Percentiles rank a stretch among this genome's conserved stretches.
These are phyloP conservation scores for Pseudolaguvia tuberculata DNA, from an alignment of 2,113 vertebrate species.

Conservation along the genomic window DNA sequence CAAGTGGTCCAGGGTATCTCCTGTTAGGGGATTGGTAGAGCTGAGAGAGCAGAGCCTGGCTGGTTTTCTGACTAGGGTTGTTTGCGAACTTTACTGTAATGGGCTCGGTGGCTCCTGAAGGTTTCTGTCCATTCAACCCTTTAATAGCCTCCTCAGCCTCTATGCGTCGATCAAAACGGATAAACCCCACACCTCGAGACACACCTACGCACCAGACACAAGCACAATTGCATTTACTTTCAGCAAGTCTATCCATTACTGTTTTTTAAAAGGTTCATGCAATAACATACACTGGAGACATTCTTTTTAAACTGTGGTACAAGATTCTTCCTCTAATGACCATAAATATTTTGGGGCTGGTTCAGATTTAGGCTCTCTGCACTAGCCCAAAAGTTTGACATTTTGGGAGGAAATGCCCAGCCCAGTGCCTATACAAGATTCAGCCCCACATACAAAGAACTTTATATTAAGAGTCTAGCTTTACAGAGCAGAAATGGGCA, in stretches of 20 bases:
- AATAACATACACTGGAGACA: no score
- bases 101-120: constrained; percentile 88
- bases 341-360: no score
- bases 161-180: constrained; percentile 94
- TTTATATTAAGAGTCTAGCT: not conserved
- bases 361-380: no score
- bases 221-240: not conserved
- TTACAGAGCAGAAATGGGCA: not conserved
- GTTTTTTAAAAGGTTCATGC: no score
- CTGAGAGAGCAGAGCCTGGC: constrained; percentile 95
- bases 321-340: no score
- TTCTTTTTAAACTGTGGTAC: no score
- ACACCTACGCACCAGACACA: constrained; percentile 67
- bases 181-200: constrained; percentile 96
- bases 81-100: constrained; percentile 99
- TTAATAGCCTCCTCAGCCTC: constrained; percentile 99
- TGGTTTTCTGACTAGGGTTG: constrained; percentile 98
- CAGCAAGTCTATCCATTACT: not conserved
- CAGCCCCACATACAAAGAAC: no score
- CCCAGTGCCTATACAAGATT: no score
- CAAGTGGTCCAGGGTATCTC: constrained; percentile 93
- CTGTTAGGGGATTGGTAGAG: constrained; percentile 97
- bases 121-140: constrained; percentile 96
- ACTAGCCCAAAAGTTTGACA: not conserved
- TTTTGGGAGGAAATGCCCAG: no score